Evolutionary conservation across 2,113 vertebrate genomes (phyloP).

Genomic region (Pionites leucogaster): DNA sequence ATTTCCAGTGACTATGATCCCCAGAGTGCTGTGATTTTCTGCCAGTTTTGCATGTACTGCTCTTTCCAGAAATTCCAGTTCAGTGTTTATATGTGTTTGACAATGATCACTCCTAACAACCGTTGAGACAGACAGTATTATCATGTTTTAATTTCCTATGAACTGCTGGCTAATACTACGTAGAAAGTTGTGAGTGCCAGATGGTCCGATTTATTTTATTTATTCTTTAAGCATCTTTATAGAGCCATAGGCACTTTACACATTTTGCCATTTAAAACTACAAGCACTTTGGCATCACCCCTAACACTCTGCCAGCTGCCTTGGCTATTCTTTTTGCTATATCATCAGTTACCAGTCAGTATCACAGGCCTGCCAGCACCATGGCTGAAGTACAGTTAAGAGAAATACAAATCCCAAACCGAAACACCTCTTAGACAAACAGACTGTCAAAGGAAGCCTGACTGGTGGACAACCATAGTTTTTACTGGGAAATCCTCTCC

Average conservation of each 20-base stretch:
- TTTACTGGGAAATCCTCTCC: not conserved
- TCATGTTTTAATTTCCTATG: not conserved
- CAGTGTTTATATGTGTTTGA: slow-evolving; percentile 11
- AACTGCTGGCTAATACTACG: not conserved
- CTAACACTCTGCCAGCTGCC: not conserved
- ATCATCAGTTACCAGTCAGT: not conserved
- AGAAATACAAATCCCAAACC: not conserved
- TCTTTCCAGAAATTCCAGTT: not conserved
- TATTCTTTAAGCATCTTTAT: slow-evolving; percentile 3
- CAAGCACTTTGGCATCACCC: not conserved
- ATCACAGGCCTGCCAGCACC: not conserved
- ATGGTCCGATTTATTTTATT: slow-evolving; percentile 24
- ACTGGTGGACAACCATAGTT: not conserved
- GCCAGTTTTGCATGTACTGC: not conserved
- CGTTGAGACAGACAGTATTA: slow-evolving; percentile 8
- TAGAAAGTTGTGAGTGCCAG: slow-evolving; percentile 1
- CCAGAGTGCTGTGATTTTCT: not conserved
- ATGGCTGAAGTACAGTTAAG: not conserved
- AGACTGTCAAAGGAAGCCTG: not conserved
- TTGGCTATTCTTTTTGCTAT: not conserved
- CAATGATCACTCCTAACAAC: not conserved
- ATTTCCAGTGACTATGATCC: not conserved
- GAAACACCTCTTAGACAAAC: not conserved
- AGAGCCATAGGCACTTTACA: not conserved
- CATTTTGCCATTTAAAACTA: not conserved